A percentile compares a stretch with the other conserved stretches of the same genome.
These are phyloP conservation scores for Falco berigora DNA, from an alignment of 2,797 vertebrate genomes.

Conservation along the genomic window DNA sequence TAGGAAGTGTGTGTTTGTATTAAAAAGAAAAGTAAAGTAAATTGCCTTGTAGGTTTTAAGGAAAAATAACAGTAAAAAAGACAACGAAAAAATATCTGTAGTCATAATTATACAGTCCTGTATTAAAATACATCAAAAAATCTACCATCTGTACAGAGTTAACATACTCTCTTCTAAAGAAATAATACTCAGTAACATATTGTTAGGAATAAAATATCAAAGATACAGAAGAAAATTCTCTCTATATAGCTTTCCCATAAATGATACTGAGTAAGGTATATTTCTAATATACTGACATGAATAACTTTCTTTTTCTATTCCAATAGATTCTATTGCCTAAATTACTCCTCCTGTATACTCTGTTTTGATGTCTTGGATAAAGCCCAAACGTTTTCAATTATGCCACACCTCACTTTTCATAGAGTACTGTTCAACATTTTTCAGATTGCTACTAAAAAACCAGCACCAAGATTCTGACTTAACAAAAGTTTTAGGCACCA, in stretches of 20 bases:
- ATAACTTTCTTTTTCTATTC: background rate
- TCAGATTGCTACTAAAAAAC: background rate
- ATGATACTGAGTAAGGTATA: background rate
- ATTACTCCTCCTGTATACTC: background rate
- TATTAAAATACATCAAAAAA: background rate
- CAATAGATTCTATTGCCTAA: background rate
- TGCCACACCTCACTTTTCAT: background rate
- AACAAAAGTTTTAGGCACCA: background rate
- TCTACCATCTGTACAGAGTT: background rate
- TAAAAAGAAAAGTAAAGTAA: slow-evolving; percentile 35
- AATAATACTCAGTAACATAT: background rate
- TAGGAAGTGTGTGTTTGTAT: slow-evolving; percentile 51
- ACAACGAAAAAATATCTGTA: background rate
- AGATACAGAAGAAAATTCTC: background rate
- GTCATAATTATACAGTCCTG: background rate
- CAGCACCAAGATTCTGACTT: background rate
- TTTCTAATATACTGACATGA: background rate
- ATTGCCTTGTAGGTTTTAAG: slow-evolving; percentile 6
- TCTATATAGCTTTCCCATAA: background rate
- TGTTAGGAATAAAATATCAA: background rate
- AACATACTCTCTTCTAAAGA: background rate
- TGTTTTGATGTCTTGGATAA: background rate
- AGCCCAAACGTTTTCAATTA: background rate
- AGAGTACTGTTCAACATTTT: background rate
- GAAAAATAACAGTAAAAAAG: background rate